Evolutionary conservation across 2,113 vertebrate species (phyloP).

Genomic region (Podiceps cristatus): DNA sequence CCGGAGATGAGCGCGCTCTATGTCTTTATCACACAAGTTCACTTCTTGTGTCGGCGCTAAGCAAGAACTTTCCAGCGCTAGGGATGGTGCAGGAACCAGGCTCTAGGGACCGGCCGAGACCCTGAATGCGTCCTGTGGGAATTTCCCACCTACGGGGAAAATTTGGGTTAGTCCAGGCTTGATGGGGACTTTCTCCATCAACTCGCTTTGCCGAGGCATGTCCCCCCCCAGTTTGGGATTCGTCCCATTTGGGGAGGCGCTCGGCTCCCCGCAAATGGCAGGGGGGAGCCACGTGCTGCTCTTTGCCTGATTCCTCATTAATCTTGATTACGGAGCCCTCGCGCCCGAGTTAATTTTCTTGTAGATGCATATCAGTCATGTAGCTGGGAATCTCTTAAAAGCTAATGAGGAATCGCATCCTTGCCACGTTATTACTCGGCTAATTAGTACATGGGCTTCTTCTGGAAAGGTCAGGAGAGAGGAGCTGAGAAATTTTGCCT

Average conservation of each 20-base stretch:
- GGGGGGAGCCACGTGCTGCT: neutral
- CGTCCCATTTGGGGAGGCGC: neutral
- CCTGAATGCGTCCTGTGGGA: accelerated
- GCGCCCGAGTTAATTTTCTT: conserved; percentile 62
- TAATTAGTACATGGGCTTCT: conserved; percentile 65
- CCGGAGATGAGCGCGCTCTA: neutral
- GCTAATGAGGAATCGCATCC: conserved; percentile 68
- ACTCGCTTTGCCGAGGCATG: accelerated
- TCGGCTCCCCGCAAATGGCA: neutral
- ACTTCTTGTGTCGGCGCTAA: neutral
- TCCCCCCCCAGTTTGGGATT: neutral
- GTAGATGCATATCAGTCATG: conserved; percentile 62
- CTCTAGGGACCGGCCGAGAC: neutral
- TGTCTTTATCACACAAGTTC: neutral
- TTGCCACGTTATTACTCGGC: conserved; percentile 25
- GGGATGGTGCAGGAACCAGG: neutral
- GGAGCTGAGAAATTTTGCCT: neutral
- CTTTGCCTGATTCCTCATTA: conserved; percentile 15
- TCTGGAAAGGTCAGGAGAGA: conserved; percentile 11
- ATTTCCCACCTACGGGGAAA: neutral
- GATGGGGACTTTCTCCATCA: neutral
- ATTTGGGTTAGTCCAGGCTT: neutral
- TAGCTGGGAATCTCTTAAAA: conserved; percentile 28
- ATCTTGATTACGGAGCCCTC: conserved; percentile 64
- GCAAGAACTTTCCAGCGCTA: neutral